phyloP scores from a whole-genome alignment of 1,140 invertebrate species.

The Pinna nobilis region DNA sequence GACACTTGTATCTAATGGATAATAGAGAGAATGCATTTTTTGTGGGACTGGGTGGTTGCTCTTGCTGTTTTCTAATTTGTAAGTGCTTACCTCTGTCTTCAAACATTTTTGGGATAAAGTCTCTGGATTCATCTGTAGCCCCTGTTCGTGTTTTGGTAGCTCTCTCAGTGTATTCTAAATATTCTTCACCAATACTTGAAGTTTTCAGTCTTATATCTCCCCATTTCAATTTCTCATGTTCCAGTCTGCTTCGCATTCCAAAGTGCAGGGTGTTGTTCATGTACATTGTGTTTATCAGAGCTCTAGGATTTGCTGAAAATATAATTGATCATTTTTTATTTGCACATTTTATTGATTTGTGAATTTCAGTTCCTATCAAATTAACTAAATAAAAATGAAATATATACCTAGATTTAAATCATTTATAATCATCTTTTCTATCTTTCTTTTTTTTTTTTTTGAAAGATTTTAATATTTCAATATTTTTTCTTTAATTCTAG shows the following conservation, averaged over 20 bases:
- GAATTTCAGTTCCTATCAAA: background rate
- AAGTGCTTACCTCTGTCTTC: conserved; percentile 15
- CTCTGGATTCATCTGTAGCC: background rate
- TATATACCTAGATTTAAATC: too few species aligned
- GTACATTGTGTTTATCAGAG: conserved; percentile 13
- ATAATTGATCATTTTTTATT: background rate
- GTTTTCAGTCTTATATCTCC: conserved; percentile 6
- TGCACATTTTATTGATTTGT: background rate
- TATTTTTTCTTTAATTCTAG: background rate
- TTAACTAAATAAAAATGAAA: too few species aligned
- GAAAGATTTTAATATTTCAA: background rate
- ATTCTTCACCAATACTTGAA: background rate
- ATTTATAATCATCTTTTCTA: too few species aligned
- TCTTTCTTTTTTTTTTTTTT: background rate
- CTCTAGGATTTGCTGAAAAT: conserved; percentile 6
- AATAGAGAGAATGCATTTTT: too few species aligned
- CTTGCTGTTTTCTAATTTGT: too few species aligned
- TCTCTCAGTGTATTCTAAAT: conserved; percentile 18
- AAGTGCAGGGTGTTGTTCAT: conserved; percentile 19
- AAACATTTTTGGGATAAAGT: conserved; percentile 27
- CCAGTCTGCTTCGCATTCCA: too few species aligned
- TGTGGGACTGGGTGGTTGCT: too few species aligned
- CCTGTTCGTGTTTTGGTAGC: conserved; percentile 21
- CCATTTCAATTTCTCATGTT: conserved; percentile 9
- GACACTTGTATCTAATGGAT: too few species aligned